phyloP scores from a whole-genome alignment of 2,797 vertebrate genomes.

The Myiothlypis chrysogaster region DNA sequence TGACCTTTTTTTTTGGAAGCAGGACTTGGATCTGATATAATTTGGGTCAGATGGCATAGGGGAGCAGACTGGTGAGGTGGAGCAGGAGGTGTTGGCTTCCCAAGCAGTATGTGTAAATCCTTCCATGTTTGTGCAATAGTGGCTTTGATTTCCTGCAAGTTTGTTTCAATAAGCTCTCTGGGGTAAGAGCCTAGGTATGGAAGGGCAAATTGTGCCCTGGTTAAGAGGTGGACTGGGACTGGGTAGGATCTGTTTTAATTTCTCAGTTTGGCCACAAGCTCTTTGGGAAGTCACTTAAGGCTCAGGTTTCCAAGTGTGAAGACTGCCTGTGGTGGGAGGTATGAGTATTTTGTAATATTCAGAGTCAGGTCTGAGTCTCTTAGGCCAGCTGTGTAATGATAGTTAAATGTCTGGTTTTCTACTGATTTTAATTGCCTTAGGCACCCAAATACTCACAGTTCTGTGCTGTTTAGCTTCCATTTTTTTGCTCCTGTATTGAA shows the following conservation, averaged over 20 bases:
- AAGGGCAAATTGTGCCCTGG: neutral
- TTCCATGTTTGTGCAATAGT: neutral
- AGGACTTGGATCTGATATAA: neutral
- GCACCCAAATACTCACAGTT: neutral
- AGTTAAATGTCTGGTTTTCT: neutral
- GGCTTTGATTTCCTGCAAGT: constrained; percentile 54
- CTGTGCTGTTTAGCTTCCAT: neutral
- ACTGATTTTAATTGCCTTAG: neutral
- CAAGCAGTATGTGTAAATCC: constrained; percentile 44
- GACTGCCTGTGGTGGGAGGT: neutral
- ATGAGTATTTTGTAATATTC: neutral
- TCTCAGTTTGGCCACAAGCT: neutral
- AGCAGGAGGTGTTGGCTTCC: constrained; percentile 45
- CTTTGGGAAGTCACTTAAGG: constrained; percentile 26
- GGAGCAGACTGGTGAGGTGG: neutral
- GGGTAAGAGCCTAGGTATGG: neutral
- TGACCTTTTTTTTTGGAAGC: constrained; percentile 1
- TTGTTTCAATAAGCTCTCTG: constrained; percentile 48
- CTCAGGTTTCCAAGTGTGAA: constrained; percentile 4
- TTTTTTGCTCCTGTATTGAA: neutral
- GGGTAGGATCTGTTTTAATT: constrained; percentile 11
- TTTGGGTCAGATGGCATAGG: constrained; percentile 7
- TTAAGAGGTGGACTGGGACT: constrained; percentile 13
- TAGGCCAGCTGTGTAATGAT: neutral
- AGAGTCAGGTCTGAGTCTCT: neutral